These are phyloP conservation scores for Ochropacha duplaris DNA, from an alignment of 2,888 invertebrate genomes.

Conservation along the genomic window DNA sequence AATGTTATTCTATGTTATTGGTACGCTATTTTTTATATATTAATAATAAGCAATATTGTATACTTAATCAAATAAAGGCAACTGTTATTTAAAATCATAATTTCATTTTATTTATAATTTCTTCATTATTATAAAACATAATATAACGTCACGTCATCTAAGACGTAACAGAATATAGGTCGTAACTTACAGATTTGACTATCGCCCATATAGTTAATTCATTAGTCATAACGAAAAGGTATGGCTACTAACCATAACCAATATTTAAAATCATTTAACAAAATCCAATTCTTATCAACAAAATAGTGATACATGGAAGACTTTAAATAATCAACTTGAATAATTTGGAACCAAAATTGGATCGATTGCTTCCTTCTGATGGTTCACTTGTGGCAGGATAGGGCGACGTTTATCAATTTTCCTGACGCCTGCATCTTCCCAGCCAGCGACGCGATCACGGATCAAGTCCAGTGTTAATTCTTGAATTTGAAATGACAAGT, in stretches of 20 bases:
- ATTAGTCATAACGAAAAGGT: too few species aligned
- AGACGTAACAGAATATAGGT: too few species aligned
- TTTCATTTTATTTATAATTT: too few species aligned
- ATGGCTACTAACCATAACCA: too few species aligned
- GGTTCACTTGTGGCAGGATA: constrained; percentile 23
- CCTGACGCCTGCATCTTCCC: constrained; percentile 14
- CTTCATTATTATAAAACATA: too few species aligned
- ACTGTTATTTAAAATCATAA: too few species aligned
- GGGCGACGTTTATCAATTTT: constrained; percentile 9
- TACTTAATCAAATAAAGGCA: neutral
- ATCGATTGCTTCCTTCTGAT: constrained; percentile 24
- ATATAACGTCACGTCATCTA: too few species aligned
- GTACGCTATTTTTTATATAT: neutral
- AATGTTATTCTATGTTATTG: neutral
- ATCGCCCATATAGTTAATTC: too few species aligned
- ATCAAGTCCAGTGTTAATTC: constrained; percentile 56
- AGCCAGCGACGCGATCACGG: constrained; percentile 30
- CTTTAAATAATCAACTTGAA: constrained; percentile 21
- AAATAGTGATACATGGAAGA: constrained; percentile 3
- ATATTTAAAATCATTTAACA: neutral
- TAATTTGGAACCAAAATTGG: constrained; percentile 39
- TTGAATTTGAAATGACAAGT: constrained; percentile 60
- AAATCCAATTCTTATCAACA: constrained; percentile 9
- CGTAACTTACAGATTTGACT: too few species aligned
- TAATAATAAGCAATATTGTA: neutral